Conservation (phyloP, 2,888 invertebrate species). For the Eilema caniola region DNA sequence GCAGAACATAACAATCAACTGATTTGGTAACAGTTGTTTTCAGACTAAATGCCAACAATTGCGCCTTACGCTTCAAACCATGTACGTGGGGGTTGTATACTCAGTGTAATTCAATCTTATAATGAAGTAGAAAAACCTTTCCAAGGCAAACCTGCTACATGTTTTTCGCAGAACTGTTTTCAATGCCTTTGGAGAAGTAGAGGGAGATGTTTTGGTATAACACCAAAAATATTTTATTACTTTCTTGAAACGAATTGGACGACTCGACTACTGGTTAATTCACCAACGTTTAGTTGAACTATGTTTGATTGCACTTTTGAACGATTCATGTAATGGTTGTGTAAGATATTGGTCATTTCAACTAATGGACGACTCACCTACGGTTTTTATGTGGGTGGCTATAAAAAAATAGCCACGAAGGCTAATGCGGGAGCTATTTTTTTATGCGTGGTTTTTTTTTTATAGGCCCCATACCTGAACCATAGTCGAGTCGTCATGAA, state of each 20-base stretch:
- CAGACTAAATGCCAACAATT: conserved; percentile 17
- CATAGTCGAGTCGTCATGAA: no score
- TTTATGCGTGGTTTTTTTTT: no score
- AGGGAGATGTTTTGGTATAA: conserved; percentile 15
- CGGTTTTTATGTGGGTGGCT: no score
- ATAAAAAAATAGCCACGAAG: no score
- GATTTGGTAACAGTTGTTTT: conserved; percentile 44
- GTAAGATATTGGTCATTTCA: no score
- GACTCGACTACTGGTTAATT: no score
- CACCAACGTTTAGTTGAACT: no score
- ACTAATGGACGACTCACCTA: no score
- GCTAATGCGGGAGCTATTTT: no score
- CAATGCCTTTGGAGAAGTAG: conserved; percentile 18
- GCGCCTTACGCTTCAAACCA: conserved; percentile 14
- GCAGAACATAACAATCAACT: conserved; percentile 43
- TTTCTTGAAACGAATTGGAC: conserved; percentile 13
- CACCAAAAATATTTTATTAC: conserved; percentile 8
- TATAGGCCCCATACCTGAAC: no score
- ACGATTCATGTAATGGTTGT: no score
- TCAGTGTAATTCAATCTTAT: conserved; percentile 25
- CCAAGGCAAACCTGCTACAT: conserved; percentile 23
- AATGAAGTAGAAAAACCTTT: conserved; percentile 24
- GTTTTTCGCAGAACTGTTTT: conserved; percentile 19
- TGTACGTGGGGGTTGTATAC: conserved; percentile 4
- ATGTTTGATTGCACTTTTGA: no score